Evolutionary conservation across 2,797 vertebrate species (phyloP), one percentile per base, ranked within the genome.

Genomic region (Eutrigla gurnardus): DNA sequence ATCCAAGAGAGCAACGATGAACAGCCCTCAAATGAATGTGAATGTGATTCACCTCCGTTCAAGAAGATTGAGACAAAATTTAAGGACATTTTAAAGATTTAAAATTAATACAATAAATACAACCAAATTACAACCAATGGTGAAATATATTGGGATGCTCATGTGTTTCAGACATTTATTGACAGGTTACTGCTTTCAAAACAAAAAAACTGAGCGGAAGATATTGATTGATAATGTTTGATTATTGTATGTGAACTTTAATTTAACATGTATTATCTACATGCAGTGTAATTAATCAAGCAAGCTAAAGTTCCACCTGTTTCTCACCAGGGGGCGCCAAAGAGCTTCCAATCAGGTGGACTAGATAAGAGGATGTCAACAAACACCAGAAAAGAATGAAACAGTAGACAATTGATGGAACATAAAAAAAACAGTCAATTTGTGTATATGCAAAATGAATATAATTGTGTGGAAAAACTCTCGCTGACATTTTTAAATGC

Each of bases 311-410:
- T 63, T 6, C 32, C 8, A n/a, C 5, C 0, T 8, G 7, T 42
- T 66, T 14, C 7, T 2, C 89, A 77, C 73, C n/a, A 86, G 91
- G 14, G 35, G 59, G 64, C 3, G 49, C 7, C 43, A 73, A 15
- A 50, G 13, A 57, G 36, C 35, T 53, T 1, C 5, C 17, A 33
- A 32, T 32, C 15, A 77, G 9, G 47, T 6, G 2, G n/a, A 39
- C 2, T 25, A 25, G 25, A 25, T 25, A 25, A 2, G 25, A 10
- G 3, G 25, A 46, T 2, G 35, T 75, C 55, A 37, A 45, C 25
- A 75, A 69, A 32, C 6, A 40, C 8, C 6, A 74, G 6, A 74
- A 15, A 15, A 37, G 9, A 61, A 15, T 59, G 2, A 77, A 37
- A 54, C 4, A 17, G 2, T 3, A 57, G 7, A 53, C 46, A 35